phyloP scores from a whole-genome alignment of 2,797 vertebrate genomes.

The Australoheros facetus region DNA sequence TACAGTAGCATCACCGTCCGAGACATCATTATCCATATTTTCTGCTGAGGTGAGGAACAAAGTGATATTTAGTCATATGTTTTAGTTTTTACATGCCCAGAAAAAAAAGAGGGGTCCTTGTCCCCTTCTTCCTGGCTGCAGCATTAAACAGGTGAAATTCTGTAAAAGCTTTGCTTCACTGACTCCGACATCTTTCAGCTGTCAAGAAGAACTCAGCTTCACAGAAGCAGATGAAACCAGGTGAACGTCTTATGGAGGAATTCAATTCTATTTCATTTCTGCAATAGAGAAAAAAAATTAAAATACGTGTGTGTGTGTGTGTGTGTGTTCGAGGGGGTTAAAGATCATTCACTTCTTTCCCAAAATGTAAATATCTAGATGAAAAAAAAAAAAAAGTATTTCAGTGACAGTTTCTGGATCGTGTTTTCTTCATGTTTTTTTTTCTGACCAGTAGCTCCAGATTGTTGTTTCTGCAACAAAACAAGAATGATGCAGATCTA shows the following conservation, averaged over 20 bases:
- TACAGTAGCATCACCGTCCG: background rate
- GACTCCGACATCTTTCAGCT: background rate
- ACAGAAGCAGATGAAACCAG: background rate
- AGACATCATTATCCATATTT: slow-evolving; percentile 21
- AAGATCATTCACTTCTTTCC: background rate
- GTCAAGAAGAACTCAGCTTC: slow-evolving; percentile 7
- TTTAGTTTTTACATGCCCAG: slow-evolving; percentile 10
- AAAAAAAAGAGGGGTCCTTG: background rate
- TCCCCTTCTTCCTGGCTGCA: slow-evolving; percentile 17
- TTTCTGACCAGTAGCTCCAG: background rate
- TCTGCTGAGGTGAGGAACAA: slow-evolving; percentile 8
- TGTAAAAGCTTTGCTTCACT: slow-evolving; percentile 17
- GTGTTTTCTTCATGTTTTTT: background rate
- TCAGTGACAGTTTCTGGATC: no score
- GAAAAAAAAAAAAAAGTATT: background rate
- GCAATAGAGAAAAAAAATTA: background rate
- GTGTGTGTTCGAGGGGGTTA: no score
- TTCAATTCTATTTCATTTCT: background rate
- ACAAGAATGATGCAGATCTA: background rate
- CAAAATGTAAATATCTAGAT: background rate
- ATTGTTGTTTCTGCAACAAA: background rate
- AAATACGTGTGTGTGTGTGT: no score
- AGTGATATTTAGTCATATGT: slow-evolving; percentile 13
- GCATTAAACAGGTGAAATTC: slow-evolving; percentile 23
- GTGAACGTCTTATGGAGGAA: background rate